A percentile compares a stretch with the other conserved stretches of the same genome.
These are phyloP conservation scores for Tokudaia muenninki DNA, from an alignment of 2,797 vertebrate species.

Conservation along the genomic window DNA sequence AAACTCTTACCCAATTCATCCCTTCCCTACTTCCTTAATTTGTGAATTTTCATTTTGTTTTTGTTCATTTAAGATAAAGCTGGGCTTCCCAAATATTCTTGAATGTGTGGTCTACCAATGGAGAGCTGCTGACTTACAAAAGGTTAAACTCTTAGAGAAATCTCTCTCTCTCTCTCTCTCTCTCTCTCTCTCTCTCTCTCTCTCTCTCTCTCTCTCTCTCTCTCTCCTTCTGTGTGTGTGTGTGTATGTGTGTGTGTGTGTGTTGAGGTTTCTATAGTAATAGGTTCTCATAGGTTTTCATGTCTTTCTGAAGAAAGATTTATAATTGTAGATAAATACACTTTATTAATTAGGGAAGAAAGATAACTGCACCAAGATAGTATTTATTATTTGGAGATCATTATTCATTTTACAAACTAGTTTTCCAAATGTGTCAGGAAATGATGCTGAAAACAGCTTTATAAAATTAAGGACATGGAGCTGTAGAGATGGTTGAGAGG, in stretches of 20 bases:
- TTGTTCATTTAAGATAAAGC: not conserved
- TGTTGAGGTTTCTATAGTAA: not conserved
- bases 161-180: not conserved
- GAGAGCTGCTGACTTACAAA: not conserved
- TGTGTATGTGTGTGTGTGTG: not conserved
- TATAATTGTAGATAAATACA: not conserved
- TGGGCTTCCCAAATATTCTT: not conserved
- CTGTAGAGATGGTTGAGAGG: no score
- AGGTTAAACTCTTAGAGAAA: not conserved
- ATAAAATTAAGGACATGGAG: not conserved
- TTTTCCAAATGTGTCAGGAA: not conserved
- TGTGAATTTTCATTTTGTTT: not conserved
- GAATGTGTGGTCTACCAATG: not conserved
- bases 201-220: not conserved
- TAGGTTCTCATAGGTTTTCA: not conserved
- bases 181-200: not conserved
- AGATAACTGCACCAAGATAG: not conserved
- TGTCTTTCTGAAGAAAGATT: not conserved
- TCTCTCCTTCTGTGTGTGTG: not conserved
- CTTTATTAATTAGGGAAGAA: conserved; percentile 18
- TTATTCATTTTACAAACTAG: not conserved
- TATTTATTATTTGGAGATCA: no score
- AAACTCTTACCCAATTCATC: not conserved
- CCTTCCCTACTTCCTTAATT: not conserved
- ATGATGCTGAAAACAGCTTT: not conserved